Percentiles rank a stretch among this genome's conserved stretches.
phyloP scores from a whole-genome alignment of 1,140 invertebrate genomes.

The Lamellibrachia luymesi region DNA sequence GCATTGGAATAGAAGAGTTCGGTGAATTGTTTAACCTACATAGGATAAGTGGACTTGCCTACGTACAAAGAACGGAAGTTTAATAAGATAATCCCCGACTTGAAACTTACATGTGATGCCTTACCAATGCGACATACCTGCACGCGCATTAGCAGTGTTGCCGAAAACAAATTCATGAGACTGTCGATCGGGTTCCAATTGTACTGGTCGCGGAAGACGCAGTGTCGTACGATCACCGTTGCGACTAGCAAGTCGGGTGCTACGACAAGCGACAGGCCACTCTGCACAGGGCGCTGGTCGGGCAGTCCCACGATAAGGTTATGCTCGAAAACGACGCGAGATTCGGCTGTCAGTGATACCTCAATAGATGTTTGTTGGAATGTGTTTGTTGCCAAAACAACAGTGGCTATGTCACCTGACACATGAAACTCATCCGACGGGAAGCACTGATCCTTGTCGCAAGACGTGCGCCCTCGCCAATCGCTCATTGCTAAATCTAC shows the following conservation, averaged over 20 bases:
- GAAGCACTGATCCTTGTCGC: background rate
- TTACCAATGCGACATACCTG: background rate
- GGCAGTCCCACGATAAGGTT: background rate
- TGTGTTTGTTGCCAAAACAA: background rate
- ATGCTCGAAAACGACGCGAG: background rate
- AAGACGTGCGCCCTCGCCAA: background rate
- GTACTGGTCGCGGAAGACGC: conserved; percentile 15
- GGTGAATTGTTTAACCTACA: no score
- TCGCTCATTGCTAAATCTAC: background rate
- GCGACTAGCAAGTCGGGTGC: background rate
- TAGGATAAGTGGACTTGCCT: no score
- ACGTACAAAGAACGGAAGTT: no score
- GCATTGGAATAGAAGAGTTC: no score
- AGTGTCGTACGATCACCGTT: background rate
- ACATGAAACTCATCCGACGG: background rate
- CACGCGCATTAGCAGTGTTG: conserved; percentile 6
- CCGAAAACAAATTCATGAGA: conserved; percentile 1
- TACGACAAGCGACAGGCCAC: background rate
- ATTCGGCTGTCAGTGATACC: background rate
- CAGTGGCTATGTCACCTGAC: background rate
- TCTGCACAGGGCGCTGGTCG: background rate
- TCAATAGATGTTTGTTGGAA: background rate
- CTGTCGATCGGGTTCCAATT: conserved; percentile 16
- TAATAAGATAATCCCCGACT: no score
- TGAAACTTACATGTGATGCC: no score